phyloP scores from a whole-genome alignment of 2,888 invertebrate species.

The Acleris literana region DNA sequence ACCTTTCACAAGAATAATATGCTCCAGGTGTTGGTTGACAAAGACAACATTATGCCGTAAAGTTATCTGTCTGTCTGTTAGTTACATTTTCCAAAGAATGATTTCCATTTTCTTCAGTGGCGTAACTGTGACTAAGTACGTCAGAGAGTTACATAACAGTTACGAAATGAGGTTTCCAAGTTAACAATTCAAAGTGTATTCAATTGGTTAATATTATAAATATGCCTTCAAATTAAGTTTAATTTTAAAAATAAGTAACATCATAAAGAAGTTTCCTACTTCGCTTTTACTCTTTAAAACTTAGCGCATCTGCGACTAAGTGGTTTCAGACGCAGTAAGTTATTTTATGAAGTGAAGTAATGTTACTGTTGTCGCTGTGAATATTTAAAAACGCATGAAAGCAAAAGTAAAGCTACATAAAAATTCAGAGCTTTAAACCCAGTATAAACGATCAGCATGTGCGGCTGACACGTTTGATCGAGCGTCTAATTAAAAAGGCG shows the following conservation, averaged over 20 bases:
- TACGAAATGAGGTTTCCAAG: too few relatives aligned
- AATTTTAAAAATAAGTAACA: too few relatives aligned
- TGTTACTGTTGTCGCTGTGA: conserved; percentile 14
- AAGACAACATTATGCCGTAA: not conserved
- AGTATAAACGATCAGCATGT: conserved; percentile 12
- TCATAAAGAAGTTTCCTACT: too few relatives aligned
- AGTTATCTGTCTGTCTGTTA: not conserved
- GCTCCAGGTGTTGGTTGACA: not conserved
- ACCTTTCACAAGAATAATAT: conserved; percentile 3
- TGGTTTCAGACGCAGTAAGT: conserved; percentile 19
- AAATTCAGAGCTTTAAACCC: conserved; percentile 14
- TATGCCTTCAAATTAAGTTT: too few relatives aligned
- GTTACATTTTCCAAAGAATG: too few relatives aligned
- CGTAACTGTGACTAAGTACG: too few relatives aligned
- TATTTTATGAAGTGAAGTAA: conserved; percentile 24
- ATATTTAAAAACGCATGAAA: conserved; percentile 14
- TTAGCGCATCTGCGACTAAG: conserved; percentile 28
- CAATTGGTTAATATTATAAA: too few relatives aligned
- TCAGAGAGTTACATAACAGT: too few relatives aligned
- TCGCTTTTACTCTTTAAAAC: conserved; percentile 8
- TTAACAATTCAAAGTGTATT: too few relatives aligned
- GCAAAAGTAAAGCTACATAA: conserved; percentile 4
- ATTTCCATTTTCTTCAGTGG: too few relatives aligned
- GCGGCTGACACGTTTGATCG: conserved; percentile 30
- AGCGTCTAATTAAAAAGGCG: conserved; percentile 20